Base-by-base conservation (phyloP, 2,797 vertebrate species). In the Urocyon cinereoargenteus region DNA sequence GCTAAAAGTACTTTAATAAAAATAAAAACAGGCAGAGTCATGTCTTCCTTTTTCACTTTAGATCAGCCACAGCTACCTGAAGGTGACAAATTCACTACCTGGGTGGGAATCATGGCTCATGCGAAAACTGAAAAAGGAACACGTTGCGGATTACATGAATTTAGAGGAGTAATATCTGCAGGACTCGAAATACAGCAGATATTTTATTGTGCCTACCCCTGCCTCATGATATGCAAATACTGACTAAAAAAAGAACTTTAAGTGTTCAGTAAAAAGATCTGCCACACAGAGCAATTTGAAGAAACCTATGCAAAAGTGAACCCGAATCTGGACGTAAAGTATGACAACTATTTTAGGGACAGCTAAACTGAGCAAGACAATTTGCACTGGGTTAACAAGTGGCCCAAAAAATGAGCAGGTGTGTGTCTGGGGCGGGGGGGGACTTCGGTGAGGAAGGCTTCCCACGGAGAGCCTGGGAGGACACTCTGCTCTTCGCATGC, bases 361-460 rank as follows among this genome's bases (percentile, higher is more conserved):
- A 0, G 59, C 31, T 5, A 11, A 72, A 24, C 34, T 61, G 45
- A 57, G 34, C 18, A 40, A 53, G 31, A 68, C 12, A n/a, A 34
- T 24, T 18, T 3, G 24, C 2, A 0, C 15, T 11, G 24, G 26
- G 53, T 3, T 3, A 6, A 16, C 0, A 19, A 31, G 61, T 5
- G 18, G 26, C 14, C 6, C 0, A 14, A 21, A 24, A 15, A 5
- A 34, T 0, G 0, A 45, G 40, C 40, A 45, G 40, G 40, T 45
- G 40, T 45, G 40, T 45, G 40, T 45, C 40, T 0, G 0, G 3
- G 15, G n/a, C n/a, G 4, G 6, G 59, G 13, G 16, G 24, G 28
- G 31, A 26, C 8, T 6, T 55, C 28, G 70, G 36, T 1, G 14
- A 31, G 28, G 57, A 31, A 31, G 66, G 31, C 26, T 34, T 82